Percentiles rank a stretch among this genome's conserved stretches.
phyloP scores from a whole-genome alignment of 2,888 invertebrate genomes.

The Meiosimyza platycephala region DNA sequence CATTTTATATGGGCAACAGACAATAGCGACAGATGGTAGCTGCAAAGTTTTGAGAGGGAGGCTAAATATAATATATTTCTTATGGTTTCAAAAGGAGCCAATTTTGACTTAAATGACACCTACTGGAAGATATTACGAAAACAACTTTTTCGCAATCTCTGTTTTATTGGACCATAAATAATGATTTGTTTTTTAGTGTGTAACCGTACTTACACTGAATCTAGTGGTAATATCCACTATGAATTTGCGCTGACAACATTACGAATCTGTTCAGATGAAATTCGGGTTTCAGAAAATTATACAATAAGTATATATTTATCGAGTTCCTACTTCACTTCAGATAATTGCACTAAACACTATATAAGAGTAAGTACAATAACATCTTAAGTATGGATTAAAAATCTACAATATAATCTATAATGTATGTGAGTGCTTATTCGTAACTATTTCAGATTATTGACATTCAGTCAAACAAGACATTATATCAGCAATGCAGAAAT shows the following conservation, averaged over 20 bases:
- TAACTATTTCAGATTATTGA: conserved; percentile 52
- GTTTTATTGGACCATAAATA: too few relatives aligned
- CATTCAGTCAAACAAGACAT: conserved; percentile 47
- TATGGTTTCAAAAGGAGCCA: too few relatives aligned
- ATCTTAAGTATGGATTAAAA: not conserved
- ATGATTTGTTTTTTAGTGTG: conserved; percentile 51
- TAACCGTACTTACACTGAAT: conserved; percentile 71
- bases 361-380: conserved; percentile 51
- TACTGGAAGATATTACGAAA: too few relatives aligned
- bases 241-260: conserved; percentile 51
- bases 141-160: too few relatives aligned
- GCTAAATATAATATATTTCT: too few relatives aligned
- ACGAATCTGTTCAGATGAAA: conserved; percentile 72
- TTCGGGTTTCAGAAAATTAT: conserved; percentile 74
- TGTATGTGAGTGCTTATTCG: too few relatives aligned
- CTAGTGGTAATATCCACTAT: conserved; percentile 73
- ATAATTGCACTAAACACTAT: conserved; percentile 28
- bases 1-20: too few relatives aligned
- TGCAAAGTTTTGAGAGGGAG: too few relatives aligned
- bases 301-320: conserved; percentile 79
- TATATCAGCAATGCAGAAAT: conserved; percentile 43
- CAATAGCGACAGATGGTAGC: too few relatives aligned
- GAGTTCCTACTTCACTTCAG: conserved; percentile 62
- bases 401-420: not conserved
- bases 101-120: too few relatives aligned